phyloP scores from a whole-genome alignment of 2,888 invertebrate genomes.

The Megaustenia siamemsis region DNA sequence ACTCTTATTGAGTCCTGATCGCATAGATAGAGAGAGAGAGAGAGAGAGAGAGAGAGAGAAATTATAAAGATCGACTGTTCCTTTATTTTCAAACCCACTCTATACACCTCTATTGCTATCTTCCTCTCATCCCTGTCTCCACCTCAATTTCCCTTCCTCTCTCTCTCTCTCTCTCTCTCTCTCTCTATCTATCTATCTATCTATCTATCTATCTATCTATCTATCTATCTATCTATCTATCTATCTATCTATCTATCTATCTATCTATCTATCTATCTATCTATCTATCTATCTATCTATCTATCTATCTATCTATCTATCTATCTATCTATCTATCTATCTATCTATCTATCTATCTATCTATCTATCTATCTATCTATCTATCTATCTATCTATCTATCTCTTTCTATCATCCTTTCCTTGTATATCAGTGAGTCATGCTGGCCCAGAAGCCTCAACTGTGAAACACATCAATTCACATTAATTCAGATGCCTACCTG shows the following conservation, averaged over 20 bases:
- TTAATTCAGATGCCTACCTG: too few relatives aligned
- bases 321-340: conserved; percentile 15
- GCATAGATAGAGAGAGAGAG: too few relatives aligned
- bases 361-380: conserved; percentile 15
- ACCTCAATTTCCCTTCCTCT: neutral
- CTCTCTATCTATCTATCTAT: neutral
- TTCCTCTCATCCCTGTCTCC: too few relatives aligned
- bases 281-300: neutral
- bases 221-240: neutral
- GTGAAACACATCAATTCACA: too few relatives aligned
- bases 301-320: conserved; percentile 15
- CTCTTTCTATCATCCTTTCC: too few relatives aligned
- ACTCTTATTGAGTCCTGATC: too few relatives aligned
- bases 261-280: neutral
- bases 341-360: conserved; percentile 15
- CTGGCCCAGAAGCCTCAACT: too few relatives aligned
- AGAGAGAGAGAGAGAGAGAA: too few relatives aligned
- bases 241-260: neutral
- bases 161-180: neutral
- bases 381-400: conserved; percentile 15
- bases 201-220: neutral
- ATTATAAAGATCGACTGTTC: too few relatives aligned
- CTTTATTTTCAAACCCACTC: too few relatives aligned
- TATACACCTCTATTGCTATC: too few relatives aligned
- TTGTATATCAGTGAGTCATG: too few relatives aligned